Conservation (phyloP, 1,140 invertebrate species). For the Triops longicaudatus region DNA sequence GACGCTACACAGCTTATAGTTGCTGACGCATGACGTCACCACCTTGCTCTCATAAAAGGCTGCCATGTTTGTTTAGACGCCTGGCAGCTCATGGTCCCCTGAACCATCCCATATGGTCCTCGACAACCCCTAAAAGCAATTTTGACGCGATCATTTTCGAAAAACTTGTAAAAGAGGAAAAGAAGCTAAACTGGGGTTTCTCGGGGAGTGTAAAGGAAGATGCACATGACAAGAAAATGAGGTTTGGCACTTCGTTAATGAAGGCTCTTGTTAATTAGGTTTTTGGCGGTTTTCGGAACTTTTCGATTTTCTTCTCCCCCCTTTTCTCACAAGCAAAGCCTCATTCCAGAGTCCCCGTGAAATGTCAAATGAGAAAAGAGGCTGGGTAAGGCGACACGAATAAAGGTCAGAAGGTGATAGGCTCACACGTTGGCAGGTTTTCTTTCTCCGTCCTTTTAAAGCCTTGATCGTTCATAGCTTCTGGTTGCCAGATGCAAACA, state of each 20-base stretch:
- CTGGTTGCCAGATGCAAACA: background rate
- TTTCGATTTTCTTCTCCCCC: too few species aligned
- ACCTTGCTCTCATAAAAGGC: conserved; percentile 7
- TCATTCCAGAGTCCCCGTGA: background rate
- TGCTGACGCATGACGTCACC: conserved; percentile 6
- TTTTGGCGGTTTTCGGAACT: background rate
- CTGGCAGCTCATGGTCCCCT: background rate
- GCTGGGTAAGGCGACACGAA: background rate
- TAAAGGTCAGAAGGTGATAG: background rate
- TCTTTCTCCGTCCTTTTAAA: background rate
- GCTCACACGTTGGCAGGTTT: conserved; percentile 14
- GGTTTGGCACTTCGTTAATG: conserved; percentile 14
- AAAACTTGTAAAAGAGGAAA: background rate
- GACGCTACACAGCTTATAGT: conserved; percentile 10
- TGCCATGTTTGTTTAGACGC: conserved; percentile 14
- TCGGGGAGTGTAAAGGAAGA: background rate
- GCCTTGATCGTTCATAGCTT: background rate
- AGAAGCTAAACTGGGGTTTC: background rate
- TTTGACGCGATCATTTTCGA: conserved; percentile 10
- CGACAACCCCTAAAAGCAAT: conserved; percentile 3
- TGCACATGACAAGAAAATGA: background rate
- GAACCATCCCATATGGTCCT: conserved; percentile 1
- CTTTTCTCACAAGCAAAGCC: background rate
- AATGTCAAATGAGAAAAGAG: background rate
- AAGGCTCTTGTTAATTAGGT: background rate